phyloP scores from a whole-genome alignment of 2,113 vertebrate species.

The Canis aureus region DNA sequence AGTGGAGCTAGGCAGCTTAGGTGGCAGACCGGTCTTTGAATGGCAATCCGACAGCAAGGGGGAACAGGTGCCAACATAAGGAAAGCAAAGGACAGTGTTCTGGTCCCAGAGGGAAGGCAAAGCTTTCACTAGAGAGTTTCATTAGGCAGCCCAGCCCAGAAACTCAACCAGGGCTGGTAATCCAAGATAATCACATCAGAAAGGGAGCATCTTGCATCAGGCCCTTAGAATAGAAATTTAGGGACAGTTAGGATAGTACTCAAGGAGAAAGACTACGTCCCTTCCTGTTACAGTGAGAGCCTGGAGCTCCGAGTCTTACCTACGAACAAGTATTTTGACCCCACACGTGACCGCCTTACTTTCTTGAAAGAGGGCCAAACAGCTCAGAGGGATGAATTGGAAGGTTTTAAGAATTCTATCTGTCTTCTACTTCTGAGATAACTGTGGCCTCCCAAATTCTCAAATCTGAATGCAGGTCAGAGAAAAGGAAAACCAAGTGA shows the following conservation, averaged over 20 bases:
- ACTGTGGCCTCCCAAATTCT: not conserved
- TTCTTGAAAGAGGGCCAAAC: not conserved
- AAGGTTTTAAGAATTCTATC: not conserved
- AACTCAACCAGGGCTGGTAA: not conserved
- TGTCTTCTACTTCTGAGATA: slow-evolving; percentile 13
- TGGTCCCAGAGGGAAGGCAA: not conserved
- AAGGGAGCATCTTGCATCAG: not conserved
- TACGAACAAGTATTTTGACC: not conserved
- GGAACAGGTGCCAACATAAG: not conserved
- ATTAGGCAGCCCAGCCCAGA: not conserved
- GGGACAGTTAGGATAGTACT: not conserved
- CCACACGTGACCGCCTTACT: not conserved
- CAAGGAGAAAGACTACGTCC: not conserved
- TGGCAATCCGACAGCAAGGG: not conserved
- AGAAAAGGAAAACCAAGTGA: not conserved
- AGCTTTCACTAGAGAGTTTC: not conserved
- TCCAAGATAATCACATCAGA: not conserved
- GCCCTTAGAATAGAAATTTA: not conserved
- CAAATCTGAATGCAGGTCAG: not conserved
- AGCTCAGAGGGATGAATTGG: not conserved
- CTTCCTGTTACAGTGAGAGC: not conserved
- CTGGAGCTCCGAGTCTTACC: not conserved
- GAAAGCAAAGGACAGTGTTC: not conserved
- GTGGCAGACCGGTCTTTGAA: no score
- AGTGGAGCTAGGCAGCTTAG: not conserved